Percentiles rank a stretch among this genome's conserved stretches.
These are phyloP conservation scores for Argya squamiceps DNA, from an alignment of 2,797 vertebrate genomes.

Conservation along the genomic window DNA sequence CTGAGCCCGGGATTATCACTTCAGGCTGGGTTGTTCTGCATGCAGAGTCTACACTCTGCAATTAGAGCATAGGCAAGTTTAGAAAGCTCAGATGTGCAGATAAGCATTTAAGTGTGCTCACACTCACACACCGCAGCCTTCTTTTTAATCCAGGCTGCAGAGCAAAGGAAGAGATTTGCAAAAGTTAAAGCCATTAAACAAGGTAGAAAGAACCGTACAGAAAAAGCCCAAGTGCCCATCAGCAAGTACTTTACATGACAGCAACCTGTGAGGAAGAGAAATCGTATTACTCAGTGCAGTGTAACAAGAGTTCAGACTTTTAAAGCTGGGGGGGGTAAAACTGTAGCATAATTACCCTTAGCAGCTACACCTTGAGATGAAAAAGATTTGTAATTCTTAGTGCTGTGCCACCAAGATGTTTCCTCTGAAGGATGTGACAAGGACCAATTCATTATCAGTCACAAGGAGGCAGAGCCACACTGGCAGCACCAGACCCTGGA, in stretches of 20 bases:
- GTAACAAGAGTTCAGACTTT: background rate
- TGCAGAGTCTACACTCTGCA: conserved; percentile 24
- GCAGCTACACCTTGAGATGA: background rate
- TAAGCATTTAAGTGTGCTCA: conserved; percentile 3
- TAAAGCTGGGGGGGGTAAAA: background rate
- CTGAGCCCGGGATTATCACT: conserved; percentile 41
- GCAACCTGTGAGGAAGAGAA: background rate
- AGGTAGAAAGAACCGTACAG: background rate
- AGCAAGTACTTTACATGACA: background rate
- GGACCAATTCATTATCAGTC: background rate
- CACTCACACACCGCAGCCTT: background rate
- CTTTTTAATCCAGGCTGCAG: background rate
- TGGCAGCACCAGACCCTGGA: background rate
- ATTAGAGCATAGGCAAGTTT: conserved; percentile 50
- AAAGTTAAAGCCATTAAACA: background rate
- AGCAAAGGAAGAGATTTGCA: background rate
- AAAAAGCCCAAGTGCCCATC: background rate
- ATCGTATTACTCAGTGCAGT: background rate
- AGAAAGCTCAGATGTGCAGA: conserved; percentile 45
- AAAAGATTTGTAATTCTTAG: background rate
- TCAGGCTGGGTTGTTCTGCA: conserved; percentile 19
- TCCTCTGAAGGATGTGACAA: background rate
- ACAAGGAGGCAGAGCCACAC: background rate
- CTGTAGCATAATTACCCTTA: background rate
- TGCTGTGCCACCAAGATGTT: background rate